A percentile compares a stretch with the other conserved stretches of the same genome.
phyloP scores from a whole-genome alignment of 2,888 invertebrate species.

The Erannis defoliaria region DNA sequence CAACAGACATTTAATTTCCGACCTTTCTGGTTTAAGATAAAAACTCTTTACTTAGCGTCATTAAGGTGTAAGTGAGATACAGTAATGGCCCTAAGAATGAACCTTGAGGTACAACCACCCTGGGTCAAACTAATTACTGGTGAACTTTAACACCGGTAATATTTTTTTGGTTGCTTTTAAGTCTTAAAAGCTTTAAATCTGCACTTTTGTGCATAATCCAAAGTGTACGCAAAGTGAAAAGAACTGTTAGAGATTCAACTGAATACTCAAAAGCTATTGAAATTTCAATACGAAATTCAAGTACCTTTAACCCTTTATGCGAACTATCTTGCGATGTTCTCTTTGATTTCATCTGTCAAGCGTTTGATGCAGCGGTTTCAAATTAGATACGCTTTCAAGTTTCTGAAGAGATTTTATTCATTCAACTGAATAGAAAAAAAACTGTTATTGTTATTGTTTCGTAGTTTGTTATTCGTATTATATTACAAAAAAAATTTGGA shows the following conservation, averaged over 20 bases:
- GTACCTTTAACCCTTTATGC: conserved; percentile 2
- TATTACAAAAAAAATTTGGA: too few relatives aligned
- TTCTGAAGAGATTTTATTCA: too few relatives aligned
- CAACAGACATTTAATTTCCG: conserved; percentile 8
- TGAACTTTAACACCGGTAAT: conserved; percentile 11
- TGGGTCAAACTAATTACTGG: conserved; percentile 11
- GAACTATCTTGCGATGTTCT: background rate
- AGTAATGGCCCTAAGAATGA: conserved; percentile 14
- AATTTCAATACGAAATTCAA: conserved; percentile 12
- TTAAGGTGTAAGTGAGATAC: conserved; percentile 20
- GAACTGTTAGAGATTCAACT: conserved; percentile 11
- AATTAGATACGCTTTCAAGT: background rate
- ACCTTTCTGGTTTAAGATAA: conserved; percentile 20
- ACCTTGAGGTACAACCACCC: conserved; percentile 22
- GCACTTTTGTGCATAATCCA: conserved; percentile 18
- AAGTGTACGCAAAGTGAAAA: conserved; percentile 14
- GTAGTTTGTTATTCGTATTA: background rate
- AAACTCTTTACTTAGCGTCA: conserved; percentile 16
- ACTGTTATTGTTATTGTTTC: background rate
- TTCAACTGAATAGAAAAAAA: background rate
- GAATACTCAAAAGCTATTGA: conserved; percentile 31
- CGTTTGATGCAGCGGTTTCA: conserved; percentile 14
- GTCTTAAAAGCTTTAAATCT: conserved; percentile 11
- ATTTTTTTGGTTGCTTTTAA: conserved; percentile 8
- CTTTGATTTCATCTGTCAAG: conserved; percentile 8